These are phyloP conservation scores for Cisticola juncidis DNA, from an alignment of 2,113 vertebrate species.

Conservation along the genomic window DNA sequence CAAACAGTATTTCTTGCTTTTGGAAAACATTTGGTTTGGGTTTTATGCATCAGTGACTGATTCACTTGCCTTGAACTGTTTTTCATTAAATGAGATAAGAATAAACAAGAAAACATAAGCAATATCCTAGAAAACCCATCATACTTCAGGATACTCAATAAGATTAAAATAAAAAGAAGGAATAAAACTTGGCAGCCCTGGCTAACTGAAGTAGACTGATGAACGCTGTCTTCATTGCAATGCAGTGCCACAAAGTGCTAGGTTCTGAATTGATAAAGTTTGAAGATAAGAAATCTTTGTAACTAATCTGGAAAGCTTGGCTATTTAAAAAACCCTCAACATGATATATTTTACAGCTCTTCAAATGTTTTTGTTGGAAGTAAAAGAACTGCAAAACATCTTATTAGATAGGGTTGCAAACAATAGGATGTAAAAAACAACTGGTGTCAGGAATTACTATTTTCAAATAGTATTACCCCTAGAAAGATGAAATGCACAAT, in stretches of 20 bases:
- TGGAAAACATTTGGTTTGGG: background rate
- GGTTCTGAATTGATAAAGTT: constrained; percentile 5
- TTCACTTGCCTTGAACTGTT: background rate
- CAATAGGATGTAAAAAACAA: background rate
- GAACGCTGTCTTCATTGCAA: background rate
- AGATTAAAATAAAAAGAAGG: background rate
- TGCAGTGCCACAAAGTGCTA: background rate
- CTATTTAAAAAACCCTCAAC: background rate
- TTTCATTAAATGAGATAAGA: background rate
- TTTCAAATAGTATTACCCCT: background rate
- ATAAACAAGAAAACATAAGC: background rate
- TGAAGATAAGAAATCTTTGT: background rate
- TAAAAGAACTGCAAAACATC: background rate
- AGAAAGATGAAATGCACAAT: background rate
- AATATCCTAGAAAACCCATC: background rate
- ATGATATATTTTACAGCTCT: background rate
- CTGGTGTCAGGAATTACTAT: background rate
- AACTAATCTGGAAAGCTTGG: background rate
- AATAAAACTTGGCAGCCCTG: background rate
- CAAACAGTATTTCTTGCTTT: background rate
- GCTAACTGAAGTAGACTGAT: background rate
- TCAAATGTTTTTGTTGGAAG: background rate
- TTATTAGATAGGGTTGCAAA: background rate
- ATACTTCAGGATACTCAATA: background rate
- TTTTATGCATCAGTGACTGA: background rate